These are phyloP conservation scores for Dicrostonyx torquatus DNA, from an alignment of 2,797 vertebrate genomes.

Conservation along the genomic window DNA sequence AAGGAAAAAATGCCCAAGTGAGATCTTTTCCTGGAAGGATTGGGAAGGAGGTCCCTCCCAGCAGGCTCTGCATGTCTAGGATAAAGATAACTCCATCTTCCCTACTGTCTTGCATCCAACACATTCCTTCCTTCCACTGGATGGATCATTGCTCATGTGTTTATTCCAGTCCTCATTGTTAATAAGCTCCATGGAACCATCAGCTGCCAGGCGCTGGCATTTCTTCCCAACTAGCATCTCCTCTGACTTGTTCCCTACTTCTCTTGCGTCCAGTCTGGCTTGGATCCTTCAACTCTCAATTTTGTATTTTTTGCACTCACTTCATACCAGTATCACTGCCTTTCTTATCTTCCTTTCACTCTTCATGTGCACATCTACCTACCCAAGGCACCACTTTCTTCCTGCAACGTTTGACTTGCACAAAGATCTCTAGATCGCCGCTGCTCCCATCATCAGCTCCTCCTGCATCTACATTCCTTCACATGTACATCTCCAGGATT, in stretches of 20 bases:
- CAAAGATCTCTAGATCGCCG: neutral
- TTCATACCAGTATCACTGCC: neutral
- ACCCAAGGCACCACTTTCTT: neutral
- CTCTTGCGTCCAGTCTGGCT: neutral
- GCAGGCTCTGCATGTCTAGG: neutral
- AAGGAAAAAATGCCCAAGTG: conserved; percentile 70
- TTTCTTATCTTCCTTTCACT: neutral
- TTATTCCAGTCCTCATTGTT: neutral
- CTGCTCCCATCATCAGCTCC: neutral
- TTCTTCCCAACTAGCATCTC: neutral
- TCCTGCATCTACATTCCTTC: neutral
- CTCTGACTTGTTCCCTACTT: neutral
- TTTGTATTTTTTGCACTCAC: neutral
- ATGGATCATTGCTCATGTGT: neutral
- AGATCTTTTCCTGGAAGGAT: conserved; percentile 4
- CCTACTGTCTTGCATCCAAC: neutral
- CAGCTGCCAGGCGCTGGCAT: neutral
- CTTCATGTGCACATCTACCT: neutral
- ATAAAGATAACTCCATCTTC: neutral
- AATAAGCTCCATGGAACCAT: neutral
- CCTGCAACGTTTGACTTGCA: neutral
- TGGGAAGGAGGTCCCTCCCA: neutral
- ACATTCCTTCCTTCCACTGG: neutral
- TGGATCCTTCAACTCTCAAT: neutral
- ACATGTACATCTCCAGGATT: neutral